Conservation (phyloP, 2,113 vertebrate species). For the Brienomyrus longianalis region DNA sequence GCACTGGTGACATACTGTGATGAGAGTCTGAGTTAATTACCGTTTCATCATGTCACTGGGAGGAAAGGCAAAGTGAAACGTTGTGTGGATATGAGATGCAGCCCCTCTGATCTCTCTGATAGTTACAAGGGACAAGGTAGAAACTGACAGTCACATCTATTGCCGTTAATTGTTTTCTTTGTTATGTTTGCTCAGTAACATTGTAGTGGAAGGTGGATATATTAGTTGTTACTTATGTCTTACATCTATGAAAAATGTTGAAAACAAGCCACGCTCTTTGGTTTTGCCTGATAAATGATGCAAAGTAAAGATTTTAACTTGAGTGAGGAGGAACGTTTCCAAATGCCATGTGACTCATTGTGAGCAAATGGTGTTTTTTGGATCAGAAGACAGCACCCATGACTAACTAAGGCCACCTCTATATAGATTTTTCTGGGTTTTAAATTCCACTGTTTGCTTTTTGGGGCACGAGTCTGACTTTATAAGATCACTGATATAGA, state of each 20-base stretch:
- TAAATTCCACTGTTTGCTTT: neutral
- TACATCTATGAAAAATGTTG: neutral
- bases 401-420: neutral
- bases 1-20: neutral
- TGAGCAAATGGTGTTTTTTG: constrained; percentile 1
- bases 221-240: neutral
- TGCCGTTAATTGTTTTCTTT: neutral
- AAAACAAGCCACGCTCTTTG: neutral
- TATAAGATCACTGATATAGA: neutral
- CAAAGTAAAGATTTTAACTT: neutral
- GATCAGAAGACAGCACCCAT: neutral
- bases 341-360: constrained; percentile 18
- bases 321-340: neutral
- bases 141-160: neutral
- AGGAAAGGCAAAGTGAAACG: neutral
- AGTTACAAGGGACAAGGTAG: neutral
- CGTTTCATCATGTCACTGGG: neutral
- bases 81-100: neutral
- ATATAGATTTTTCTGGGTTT: neutral
- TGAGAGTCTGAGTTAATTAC: neutral
- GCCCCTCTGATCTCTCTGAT: neutral
- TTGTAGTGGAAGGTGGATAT: neutral
- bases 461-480: neutral
- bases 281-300: neutral
- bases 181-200: neutral